A percentile compares a stretch with the other conserved stretches of the same genome.
phyloP scores from a whole-genome alignment of 2,113 vertebrate species.

The Laticauda colubrina region DNA sequence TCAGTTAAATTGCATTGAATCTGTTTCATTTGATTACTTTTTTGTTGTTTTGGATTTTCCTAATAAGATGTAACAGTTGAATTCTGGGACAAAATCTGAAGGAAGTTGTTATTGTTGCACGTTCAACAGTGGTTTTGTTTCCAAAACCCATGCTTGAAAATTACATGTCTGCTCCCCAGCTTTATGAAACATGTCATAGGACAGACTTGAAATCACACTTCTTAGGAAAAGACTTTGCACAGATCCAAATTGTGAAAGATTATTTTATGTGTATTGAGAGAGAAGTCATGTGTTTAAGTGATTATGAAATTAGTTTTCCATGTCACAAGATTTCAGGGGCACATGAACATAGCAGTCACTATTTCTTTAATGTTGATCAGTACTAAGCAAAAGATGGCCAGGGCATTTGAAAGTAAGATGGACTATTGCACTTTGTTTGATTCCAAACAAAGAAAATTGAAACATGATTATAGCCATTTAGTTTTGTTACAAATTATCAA shows the following conservation, averaged over 20 bases:
- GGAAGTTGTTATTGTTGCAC: not conserved
- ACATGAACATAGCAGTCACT: not conserved
- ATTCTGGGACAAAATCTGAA: not conserved
- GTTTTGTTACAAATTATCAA: not conserved
- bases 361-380: not conserved
- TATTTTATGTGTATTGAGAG: not conserved
- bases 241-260: not conserved
- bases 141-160: not conserved
- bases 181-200: not conserved
- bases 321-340: not conserved
- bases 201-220: not conserved
- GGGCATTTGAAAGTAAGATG: not conserved
- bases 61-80: not conserved
- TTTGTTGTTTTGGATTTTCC: not conserved
- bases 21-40: not conserved
- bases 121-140: not conserved
- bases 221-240: not conserved
- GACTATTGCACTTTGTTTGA: not conserved
- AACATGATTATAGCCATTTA: not conserved
- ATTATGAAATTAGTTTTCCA: not conserved
- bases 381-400: not conserved
- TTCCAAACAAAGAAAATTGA: not conserved
- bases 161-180: not conserved
- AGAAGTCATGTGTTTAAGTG: not conserved
- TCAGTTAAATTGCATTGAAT: not conserved